Percentiles rank a stretch among this genome's conserved stretches.
phyloP scores from a whole-genome alignment of 1,140 invertebrate genomes.

The Oncopeltus fasciatus region DNA sequence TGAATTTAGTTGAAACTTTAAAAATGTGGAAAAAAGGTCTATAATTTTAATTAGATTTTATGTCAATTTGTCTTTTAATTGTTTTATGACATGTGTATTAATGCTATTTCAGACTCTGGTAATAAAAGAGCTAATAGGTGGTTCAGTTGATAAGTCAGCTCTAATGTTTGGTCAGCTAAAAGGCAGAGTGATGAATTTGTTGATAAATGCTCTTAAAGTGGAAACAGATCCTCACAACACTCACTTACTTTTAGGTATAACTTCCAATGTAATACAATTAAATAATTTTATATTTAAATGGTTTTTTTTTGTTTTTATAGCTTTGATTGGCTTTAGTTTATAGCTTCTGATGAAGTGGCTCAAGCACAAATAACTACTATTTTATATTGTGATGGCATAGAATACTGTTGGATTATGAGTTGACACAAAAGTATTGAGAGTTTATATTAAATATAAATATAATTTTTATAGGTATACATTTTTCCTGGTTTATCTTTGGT shows the following conservation, averaged over 20 bases:
- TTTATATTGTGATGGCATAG: too few species aligned
- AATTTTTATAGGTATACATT: too few species aligned
- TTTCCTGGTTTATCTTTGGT: too few species aligned
- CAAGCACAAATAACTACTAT: too few species aligned
- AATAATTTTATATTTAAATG: conserved; percentile 10
- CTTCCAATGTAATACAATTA: conserved; percentile 22
- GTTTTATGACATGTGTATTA: too few species aligned
- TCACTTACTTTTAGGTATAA: conserved; percentile 76
- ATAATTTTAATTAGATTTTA: conserved; percentile 1
- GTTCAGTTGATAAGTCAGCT: conserved; percentile 27
- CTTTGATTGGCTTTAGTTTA: neutral
- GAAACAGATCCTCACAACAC: conserved; percentile 78
- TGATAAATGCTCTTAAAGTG: conserved; percentile 72
- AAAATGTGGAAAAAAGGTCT: neutral
- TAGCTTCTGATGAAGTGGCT: too few species aligned
- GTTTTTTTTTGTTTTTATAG: conserved; percentile 5
- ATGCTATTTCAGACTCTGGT: conserved; percentile 41
- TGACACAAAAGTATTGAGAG: too few species aligned
- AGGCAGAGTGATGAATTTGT: conserved; percentile 64
- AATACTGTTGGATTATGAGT: too few species aligned
- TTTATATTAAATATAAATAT: too few species aligned
- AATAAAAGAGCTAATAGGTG: conserved; percentile 50
- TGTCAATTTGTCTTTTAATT: neutral
- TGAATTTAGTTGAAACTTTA: neutral
- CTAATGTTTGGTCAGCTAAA: conserved; percentile 68